Evolutionary conservation across 1,140 invertebrate genomes (phyloP), one percentile per base, ranked within the genome.

Genomic region (Pseudomyrmex sp.): DNA sequence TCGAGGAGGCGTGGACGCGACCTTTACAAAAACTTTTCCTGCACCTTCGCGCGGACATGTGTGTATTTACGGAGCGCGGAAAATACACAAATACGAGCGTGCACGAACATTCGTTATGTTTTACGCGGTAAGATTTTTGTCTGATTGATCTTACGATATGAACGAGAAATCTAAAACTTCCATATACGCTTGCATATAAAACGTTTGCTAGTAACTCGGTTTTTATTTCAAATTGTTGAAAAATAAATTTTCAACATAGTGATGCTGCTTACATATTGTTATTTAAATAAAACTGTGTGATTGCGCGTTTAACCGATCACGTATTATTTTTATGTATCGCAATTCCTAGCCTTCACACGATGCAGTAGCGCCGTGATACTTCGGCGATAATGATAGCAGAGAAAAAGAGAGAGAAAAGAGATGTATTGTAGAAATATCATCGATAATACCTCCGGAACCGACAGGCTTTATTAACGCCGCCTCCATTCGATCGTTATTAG

Each of bases 1-100:
- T 73, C 70, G 85, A 76, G 74, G 89, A 92, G 91, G 85, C 91
- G 89, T 89, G 88, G 85, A 61, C 59, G 88, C 91, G 92, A 93
- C 92, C 92, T 93, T 93, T 93, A 35, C 5, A 35, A 35, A 90
- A 88, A 93, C 91, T 92, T 93, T 92, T 92, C 90, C 85, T 88
- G 63, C 76, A 77, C 79, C 69, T 89, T 63, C 63, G 70, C 70
- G 61, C 76, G 75, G 75, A 69, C 70, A 26, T 59, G 65, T 70
- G 46, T 66, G 79, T 82, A 79, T 87, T 83, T 87, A 87, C 82
- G 88, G 7, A 7, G 35, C 35, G 35, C 35, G 35, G 35, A 18
- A 18, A 7, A 23, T 23, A 68, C 48, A 23, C 18, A 52, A 35
- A 35, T 35, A 35, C 35, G 35, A 35, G 35, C 15, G 20, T n/a